A percentile compares a stretch with the other conserved stretches of the same genome.
Evolutionary conservation across 2,888 invertebrate species (phyloP).

Genomic region (Yponomeuta malinellus): DNA sequence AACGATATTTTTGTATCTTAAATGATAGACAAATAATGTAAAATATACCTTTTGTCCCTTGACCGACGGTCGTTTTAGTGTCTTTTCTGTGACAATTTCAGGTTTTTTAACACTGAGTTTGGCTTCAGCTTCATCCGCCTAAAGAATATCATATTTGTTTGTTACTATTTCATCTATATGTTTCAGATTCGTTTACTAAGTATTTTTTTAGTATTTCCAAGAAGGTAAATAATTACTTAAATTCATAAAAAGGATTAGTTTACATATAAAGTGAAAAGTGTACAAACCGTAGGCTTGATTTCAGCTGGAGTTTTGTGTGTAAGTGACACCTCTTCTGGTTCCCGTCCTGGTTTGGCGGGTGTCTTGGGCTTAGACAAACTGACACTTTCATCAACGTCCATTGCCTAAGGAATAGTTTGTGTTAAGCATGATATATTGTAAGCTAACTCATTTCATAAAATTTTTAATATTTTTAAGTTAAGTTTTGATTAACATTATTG

Average conservation of each 20-base stretch:
- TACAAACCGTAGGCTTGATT: conserved; percentile 66
- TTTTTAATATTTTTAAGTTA: not conserved
- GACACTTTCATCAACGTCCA: conserved; percentile 69
- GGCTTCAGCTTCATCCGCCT: conserved; percentile 67
- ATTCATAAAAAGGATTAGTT: no score
- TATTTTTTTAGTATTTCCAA: no score
- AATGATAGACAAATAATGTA: not conserved
- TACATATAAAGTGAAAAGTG: conserved; percentile 10
- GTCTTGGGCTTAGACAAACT: conserved; percentile 57
- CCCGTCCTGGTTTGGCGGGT: conserved; percentile 54
- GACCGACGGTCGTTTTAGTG: conserved; percentile 57
- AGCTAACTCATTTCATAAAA: not conserved
- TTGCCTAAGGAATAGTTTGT: conserved; percentile 44
- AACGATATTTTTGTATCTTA: not conserved
- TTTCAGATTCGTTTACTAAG: no score
- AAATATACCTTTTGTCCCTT: conserved; percentile 49
- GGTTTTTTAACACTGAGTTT: conserved; percentile 67
- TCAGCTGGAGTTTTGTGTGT: conserved; percentile 70
- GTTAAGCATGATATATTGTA: conserved; percentile 5
- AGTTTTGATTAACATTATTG: not conserved
- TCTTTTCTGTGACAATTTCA: conserved; percentile 64
- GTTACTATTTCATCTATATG: conserved; percentile 2
- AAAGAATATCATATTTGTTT: conserved; percentile 20
- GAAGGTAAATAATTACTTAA: no score
- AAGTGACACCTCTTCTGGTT: conserved; percentile 64